Evolutionary conservation across 2,113 vertebrate genomes (phyloP).

Genomic region (Ahaetulla prasina): DNA sequence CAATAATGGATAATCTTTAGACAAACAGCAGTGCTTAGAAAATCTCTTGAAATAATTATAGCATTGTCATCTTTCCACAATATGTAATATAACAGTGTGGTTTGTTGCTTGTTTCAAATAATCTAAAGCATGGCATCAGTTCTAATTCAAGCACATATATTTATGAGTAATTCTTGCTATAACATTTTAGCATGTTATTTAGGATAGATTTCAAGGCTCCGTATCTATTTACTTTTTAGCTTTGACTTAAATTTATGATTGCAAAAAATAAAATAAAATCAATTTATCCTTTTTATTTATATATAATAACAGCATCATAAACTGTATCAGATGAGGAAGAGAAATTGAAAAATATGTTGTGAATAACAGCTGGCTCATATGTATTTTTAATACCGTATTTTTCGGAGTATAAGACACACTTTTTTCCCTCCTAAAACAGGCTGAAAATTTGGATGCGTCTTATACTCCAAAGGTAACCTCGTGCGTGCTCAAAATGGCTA

Average conservation of each 20-base stretch:
- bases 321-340: not conserved
- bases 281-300: slow-evolving; percentile 31
- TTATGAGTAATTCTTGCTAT: slow-evolving; percentile 48
- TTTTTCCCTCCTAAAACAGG: too few relatives aligned
- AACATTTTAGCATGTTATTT: slow-evolving; percentile 57
- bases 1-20: slow-evolving; percentile 57
- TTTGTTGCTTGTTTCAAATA: slow-evolving; percentile 58
- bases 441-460: too few relatives aligned
- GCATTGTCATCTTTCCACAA: slow-evolving; percentile 49
- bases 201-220: slow-evolving; percentile 55
- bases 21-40: slow-evolving; percentile 59
- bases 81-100: slow-evolving; percentile 47
- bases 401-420: too few relatives aligned
- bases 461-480: too few relatives aligned
- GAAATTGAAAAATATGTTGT: not conserved
- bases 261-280: slow-evolving; percentile 32
- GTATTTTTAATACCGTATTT: not conserved
- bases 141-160: slow-evolving; percentile 56
- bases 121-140: slow-evolving; percentile 51
- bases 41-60: slow-evolving; percentile 63
- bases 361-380: not conserved
- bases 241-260: slow-evolving; percentile 30
- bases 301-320: not conserved
- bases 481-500: too few relatives aligned
- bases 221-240: slow-evolving; percentile 28